Conservation (phyloP, 2,113 vertebrate genomes). For the Raja brachyura region DNA sequence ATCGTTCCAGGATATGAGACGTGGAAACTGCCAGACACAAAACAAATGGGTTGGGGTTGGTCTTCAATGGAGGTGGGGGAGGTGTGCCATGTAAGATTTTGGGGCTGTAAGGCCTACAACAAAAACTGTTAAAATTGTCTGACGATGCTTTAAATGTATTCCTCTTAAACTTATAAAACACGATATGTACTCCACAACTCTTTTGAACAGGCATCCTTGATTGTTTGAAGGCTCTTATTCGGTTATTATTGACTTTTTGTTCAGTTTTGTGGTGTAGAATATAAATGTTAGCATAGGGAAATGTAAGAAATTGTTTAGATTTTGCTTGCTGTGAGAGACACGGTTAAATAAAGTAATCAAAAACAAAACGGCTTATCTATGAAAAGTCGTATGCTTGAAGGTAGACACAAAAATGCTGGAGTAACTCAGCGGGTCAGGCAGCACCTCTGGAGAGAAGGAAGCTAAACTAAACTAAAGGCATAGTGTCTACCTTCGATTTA, state of each 20-base stretch:
- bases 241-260: neutral
- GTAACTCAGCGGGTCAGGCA: too few species aligned
- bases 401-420: too few species aligned
- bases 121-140: too few species aligned
- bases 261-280: neutral
- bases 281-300: neutral
- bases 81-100: neutral
- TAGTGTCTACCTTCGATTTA: too few species aligned
- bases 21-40: neutral
- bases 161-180: too few species aligned
- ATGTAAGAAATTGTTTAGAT: neutral
- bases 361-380: constrained; percentile 10
- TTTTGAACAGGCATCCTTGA: neutral
- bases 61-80: neutral
- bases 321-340: neutral
- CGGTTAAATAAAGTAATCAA: neutral
- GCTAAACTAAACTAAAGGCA: too few species aligned
- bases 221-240: too few species aligned
- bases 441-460: too few species aligned
- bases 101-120: too few species aligned
- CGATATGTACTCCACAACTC: neutral
- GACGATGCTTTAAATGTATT: neutral
- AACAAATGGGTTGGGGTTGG: neutral
- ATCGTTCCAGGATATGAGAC: neutral
- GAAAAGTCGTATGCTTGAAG: neutral